A percentile compares a stretch with the other conserved stretches of the same genome.
phyloP scores from a whole-genome alignment of 2,113 vertebrate species.

The Myiozetetes cayanensis region DNA sequence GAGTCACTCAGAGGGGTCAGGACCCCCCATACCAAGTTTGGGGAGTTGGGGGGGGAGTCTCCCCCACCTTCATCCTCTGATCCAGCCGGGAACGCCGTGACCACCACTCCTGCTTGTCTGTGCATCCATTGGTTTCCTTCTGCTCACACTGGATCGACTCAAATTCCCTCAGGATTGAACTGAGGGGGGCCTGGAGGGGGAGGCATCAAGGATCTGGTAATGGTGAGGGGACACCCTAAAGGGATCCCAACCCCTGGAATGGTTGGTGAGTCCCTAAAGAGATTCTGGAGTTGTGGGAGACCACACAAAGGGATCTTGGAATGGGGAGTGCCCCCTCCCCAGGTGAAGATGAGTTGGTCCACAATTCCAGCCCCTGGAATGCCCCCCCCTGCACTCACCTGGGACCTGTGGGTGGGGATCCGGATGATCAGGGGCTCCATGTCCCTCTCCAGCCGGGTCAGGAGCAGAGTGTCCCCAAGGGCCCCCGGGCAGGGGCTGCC shows the following conservation, averaged over 20 bases:
- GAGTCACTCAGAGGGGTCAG: background rate
- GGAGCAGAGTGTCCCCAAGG: slow-evolving; percentile 75
- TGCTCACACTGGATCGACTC: background rate
- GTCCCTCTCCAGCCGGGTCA: slow-evolving; percentile 82
- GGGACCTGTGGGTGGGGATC: slow-evolving; percentile 57
- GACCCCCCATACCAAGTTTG: too few species aligned
- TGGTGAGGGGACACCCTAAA: background rate
- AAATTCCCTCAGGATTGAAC: background rate
- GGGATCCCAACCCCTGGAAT: background rate
- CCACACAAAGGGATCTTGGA: background rate
- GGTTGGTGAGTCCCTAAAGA: too few species aligned
- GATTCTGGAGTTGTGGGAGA: too few species aligned
- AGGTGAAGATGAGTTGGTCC: background rate
- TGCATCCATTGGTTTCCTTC: background rate
- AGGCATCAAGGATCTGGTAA: background rate
- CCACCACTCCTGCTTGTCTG: background rate
- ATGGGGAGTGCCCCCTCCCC: background rate
- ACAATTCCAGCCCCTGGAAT: background rate
- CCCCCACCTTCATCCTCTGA: background rate
- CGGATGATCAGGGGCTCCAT: slow-evolving; percentile 77
- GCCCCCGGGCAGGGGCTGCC: slow-evolving; percentile 70
- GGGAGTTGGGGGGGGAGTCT: too few species aligned
- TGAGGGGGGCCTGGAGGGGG: background rate
- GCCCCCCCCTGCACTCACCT: background rate
- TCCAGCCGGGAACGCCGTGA: background rate